Evolutionary conservation across 2,113 vertebrate species (phyloP).

Genomic region (Synchiropus splendidus): DNA sequence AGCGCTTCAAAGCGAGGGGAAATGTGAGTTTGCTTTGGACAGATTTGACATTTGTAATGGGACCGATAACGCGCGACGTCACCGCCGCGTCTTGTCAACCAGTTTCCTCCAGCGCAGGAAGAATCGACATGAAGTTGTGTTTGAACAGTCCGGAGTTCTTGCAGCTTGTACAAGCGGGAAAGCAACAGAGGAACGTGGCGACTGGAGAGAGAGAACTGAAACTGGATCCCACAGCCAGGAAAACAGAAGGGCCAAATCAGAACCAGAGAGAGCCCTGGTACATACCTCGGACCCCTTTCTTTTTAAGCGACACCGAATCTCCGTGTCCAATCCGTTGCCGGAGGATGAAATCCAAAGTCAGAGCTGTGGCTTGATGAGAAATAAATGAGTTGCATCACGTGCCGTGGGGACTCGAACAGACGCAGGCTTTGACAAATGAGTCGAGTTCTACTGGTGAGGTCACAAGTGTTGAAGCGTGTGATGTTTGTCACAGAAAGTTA

Average conservation of each 20-base stretch:
- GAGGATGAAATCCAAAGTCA: slow-evolving; percentile 53
- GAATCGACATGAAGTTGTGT: too few species aligned
- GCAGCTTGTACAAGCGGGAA: neutral
- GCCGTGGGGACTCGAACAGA: too few species aligned
- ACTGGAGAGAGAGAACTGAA: slow-evolving; percentile 42
- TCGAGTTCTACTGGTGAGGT: too few species aligned
- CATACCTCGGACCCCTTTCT: slow-evolving; percentile 38
- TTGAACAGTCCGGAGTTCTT: neutral
- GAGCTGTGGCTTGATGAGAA: slow-evolving; percentile 56
- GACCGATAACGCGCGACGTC: too few species aligned
- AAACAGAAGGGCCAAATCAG: slow-evolving; percentile 40
- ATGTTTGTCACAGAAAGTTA: too few species aligned
- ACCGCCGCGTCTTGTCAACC: too few species aligned
- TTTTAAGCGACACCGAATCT: slow-evolving; percentile 58
- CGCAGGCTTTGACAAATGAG: too few species aligned
- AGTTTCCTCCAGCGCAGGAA: too few species aligned
- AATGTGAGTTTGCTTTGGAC: slow-evolving; percentile 10
- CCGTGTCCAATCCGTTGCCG: slow-evolving; percentile 67
- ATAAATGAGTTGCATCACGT: slow-evolving; percentile 57
- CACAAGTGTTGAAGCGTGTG: too few species aligned
- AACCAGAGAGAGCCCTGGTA: slow-evolving; percentile 48
- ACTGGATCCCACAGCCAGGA: slow-evolving; percentile 40
- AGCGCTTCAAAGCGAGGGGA: slow-evolving; percentile 5
- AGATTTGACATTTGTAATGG: slow-evolving; percentile 7
- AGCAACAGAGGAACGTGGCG: slow-evolving; percentile 7